Percentiles rank a stretch among this genome's conserved stretches.
These are phyloP conservation scores for Homarus americanus DNA, from an alignment of 1,140 invertebrate species.

Conservation along the genomic window DNA sequence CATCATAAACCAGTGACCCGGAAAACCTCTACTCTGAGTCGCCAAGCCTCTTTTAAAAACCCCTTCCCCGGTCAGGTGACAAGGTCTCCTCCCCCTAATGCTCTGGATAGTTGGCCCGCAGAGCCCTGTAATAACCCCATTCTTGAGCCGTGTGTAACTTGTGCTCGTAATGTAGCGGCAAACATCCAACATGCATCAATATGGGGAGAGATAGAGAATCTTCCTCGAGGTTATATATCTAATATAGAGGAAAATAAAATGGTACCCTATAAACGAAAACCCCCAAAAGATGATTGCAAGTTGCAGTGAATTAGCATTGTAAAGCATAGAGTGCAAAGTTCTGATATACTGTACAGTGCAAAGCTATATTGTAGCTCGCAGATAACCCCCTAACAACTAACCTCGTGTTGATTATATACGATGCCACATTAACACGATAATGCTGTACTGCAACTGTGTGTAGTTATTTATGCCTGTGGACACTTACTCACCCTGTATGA, in stretches of 20 bases:
- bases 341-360: background rate
- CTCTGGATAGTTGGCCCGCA: slow-evolving; percentile 33
- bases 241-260: slow-evolving; percentile 67
- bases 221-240: slow-evolving; percentile 62
- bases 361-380: background rate
- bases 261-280: slow-evolving; percentile 57
- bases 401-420: background rate
- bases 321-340: background rate
- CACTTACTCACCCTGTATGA: background rate
- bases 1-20: slow-evolving; percentile 48
- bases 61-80: slow-evolving; percentile 29
- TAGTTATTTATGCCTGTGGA: background rate
- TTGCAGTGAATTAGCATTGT: slow-evolving; percentile 53
- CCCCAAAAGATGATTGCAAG: slow-evolving; percentile 73
- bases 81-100: slow-evolving; percentile 53
- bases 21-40: slow-evolving; percentile 49
- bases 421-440: slow-evolving; percentile 1
- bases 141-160: slow-evolving; percentile 72
- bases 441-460: background rate
- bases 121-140: slow-evolving; percentile 65
- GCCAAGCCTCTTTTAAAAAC: slow-evolving; percentile 61
- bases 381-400: background rate
- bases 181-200: slow-evolving; percentile 73
- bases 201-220: slow-evolving; percentile 65
- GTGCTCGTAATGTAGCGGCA: slow-evolving; percentile 69